Evolutionary conservation across 2,113 vertebrate genomes (phyloP).

Genomic region (Eurystomus gularis): DNA sequence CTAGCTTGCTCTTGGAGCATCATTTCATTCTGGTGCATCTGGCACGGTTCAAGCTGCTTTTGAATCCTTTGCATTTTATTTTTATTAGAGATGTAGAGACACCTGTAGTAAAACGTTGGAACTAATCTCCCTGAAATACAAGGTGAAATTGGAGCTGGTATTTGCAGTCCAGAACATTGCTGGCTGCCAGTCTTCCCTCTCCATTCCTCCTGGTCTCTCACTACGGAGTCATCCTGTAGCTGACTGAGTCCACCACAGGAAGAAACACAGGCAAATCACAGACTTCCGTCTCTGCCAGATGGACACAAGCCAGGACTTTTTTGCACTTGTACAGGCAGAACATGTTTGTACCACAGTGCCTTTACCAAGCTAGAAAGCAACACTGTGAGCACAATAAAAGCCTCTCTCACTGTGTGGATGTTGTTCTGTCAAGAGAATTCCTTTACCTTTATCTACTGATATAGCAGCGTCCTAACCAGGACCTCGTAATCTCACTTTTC

Average conservation of each 20-base stretch:
- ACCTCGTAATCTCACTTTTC: neutral
- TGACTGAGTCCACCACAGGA: neutral
- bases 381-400: neutral
- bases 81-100: neutral
- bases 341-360: neutral
- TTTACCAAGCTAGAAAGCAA: neutral
- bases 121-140: neutral
- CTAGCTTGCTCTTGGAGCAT: neutral
- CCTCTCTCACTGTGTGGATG: neutral
- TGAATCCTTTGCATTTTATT: neutral
- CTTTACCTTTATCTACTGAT: neutral
- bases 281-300: neutral
- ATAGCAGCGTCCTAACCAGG: neutral
- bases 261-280: constrained; percentile 12
- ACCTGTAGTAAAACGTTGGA: neutral
- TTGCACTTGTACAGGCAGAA: constrained; percentile 27
- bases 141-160: neutral
- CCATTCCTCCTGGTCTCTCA: neutral
- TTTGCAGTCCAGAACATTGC: neutral
- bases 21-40: neutral
- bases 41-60: neutral
- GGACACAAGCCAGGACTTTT: constrained; percentile 21
- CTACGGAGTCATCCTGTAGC: neutral
- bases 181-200: neutral
- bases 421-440: neutral